These are phyloP conservation scores for Cotesia congregata DNA, from an alignment of 2,888 invertebrate species.

Conservation along the genomic window DNA sequence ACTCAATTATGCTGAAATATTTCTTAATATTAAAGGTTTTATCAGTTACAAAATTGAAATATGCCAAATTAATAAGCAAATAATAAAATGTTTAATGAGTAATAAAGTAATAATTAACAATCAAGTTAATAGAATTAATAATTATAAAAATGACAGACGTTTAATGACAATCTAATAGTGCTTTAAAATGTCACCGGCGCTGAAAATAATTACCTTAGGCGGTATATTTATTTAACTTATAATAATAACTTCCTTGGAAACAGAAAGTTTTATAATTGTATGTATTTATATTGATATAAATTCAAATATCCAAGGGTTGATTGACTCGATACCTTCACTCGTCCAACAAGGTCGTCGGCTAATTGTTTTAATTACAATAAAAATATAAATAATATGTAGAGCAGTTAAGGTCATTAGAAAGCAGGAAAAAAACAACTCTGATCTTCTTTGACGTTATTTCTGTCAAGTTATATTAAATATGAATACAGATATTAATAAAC, in stretches of 20 bases:
- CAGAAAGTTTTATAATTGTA: conserved; percentile 34
- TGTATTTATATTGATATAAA: conserved; percentile 9
- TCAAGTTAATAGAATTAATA: background rate
- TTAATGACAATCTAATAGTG: conserved; percentile 29
- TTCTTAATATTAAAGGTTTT: background rate
- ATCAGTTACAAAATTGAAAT: background rate
- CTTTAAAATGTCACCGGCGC: conserved; percentile 40
- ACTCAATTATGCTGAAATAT: conserved; percentile 1
- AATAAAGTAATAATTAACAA: conserved; percentile 32
- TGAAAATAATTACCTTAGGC: conserved; percentile 32
- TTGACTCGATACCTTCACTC: conserved; percentile 11
- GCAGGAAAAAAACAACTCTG: background rate
- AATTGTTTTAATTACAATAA: background rate
- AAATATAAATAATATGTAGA: background rate
- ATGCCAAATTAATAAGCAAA: background rate
- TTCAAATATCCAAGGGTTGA: conserved; percentile 26
- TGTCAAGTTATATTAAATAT: background rate
- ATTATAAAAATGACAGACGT: conserved; percentile 18
- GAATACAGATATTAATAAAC: background rate
- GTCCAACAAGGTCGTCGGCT: background rate
- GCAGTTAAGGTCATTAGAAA: background rate
- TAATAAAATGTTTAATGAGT: conserved; percentile 8
- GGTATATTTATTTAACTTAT: conserved; percentile 26
- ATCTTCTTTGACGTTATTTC: background rate
- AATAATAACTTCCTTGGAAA: conserved; percentile 39